Percentiles rank a stretch among this genome's conserved stretches.
Evolutionary conservation across 1,140 invertebrate genomes (phyloP).

Genomic region (Octopus sinensis): DNA sequence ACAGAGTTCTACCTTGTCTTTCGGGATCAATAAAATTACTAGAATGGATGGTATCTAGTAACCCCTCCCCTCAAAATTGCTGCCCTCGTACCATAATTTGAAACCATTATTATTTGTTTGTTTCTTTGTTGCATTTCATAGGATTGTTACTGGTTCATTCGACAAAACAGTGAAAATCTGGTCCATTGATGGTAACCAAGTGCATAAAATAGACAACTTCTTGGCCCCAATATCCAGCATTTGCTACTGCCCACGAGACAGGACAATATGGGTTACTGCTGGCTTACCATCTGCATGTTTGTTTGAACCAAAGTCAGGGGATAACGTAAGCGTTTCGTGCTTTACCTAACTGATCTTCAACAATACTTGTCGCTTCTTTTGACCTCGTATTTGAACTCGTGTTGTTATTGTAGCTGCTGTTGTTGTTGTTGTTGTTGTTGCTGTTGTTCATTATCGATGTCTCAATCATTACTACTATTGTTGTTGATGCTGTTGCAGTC

Average conservation of each 20-base stretch:
- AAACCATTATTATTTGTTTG: no score
- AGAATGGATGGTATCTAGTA: no score
- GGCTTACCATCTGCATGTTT: slow-evolving; percentile 50
- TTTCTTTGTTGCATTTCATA: slow-evolving; percentile 23
- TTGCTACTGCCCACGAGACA: slow-evolving; percentile 55
- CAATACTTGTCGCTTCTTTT: neutral
- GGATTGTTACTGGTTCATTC: slow-evolving; percentile 57
- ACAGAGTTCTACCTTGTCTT: no score
- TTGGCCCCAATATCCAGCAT: slow-evolving; percentile 51
- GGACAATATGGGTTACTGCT: slow-evolving; percentile 53
- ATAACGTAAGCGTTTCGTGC: slow-evolving; percentile 45
- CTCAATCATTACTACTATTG: no score
- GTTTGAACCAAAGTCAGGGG: slow-evolving; percentile 56
- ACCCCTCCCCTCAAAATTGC: no score
- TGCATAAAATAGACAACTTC: slow-evolving; percentile 54
- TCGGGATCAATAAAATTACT: no score
- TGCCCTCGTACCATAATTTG: no score
- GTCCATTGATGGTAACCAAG: slow-evolving; percentile 54
- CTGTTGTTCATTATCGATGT: no score
- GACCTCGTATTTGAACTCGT: neutral
- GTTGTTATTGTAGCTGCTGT: no score
- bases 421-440: no score
- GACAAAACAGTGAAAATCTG: slow-evolving; percentile 58
- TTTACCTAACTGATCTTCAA: neutral
- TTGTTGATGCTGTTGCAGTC: no score